Evolutionary conservation across 1,140 invertebrate species (phyloP).

Genomic region (Apis florea): DNA sequence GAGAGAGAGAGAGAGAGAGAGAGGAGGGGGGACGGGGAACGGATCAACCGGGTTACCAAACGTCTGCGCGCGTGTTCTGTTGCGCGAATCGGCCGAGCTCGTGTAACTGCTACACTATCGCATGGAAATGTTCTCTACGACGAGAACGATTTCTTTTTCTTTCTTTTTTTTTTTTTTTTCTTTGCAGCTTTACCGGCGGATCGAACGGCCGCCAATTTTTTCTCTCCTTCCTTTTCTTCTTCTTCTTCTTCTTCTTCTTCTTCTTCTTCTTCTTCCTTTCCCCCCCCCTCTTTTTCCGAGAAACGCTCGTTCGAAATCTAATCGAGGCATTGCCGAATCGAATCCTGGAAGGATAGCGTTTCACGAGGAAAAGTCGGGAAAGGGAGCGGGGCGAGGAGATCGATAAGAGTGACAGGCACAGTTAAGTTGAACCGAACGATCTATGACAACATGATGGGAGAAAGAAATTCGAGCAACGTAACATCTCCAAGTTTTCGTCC

Average conservation of each 20-base stretch:
- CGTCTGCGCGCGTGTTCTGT: slow-evolving; percentile 18
- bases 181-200: too few relatives aligned
- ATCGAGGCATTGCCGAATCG: slow-evolving; percentile 9
- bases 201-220: too few relatives aligned
- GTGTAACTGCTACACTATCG: not conserved
- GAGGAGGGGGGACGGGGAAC: slow-evolving; percentile 25
- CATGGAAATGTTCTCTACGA: not conserved
- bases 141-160: not conserved
- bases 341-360: slow-evolving; percentile 36
- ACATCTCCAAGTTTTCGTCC: too few relatives aligned
- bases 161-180: too few relatives aligned
- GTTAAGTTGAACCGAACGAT: slow-evolving; percentile 60
- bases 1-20: too few relatives aligned
- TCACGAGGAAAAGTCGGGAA: slow-evolving; percentile 27
- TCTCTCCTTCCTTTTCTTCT: too few relatives aligned
- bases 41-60: slow-evolving; percentile 36
- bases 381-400: slow-evolving; percentile 36
- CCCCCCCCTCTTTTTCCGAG: too few relatives aligned
- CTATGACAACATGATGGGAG: slow-evolving; percentile 60
- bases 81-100: not conserved
- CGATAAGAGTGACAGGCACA: slow-evolving; percentile 52
- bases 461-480: slow-evolving; percentile 57
- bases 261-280: too few relatives aligned
- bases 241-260: too few relatives aligned
- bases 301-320: not conserved